Evolutionary conservation across 2,888 invertebrate species (phyloP), one percentile per base, ranked within the genome.

Genomic region (Sarcophaga variegata): DNA sequence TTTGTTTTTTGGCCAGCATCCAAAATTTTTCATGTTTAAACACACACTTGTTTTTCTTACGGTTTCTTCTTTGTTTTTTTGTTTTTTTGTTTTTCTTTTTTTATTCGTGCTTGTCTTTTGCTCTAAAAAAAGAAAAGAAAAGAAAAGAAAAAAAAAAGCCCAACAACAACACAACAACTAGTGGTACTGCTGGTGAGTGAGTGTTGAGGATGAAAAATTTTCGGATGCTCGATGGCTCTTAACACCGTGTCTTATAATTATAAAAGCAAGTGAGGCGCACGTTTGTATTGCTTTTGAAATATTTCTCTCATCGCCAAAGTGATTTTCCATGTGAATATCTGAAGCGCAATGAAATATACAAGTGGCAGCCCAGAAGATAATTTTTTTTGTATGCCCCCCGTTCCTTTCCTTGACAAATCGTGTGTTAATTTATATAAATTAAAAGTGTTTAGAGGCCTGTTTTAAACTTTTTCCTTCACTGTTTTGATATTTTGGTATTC

Each of bases 11-110:
- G 87, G 87, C 84, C 71, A 79, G 22, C 11, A 71, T 81, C 87
- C 87, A 87, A 85, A 22, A 76, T 82, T 87, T 47, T 82, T 81
- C 78, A 79, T 87, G 84, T 84, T 87, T 75, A 81, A 87, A 87
- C 84, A 84, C 76, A 84, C 69, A 76, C 76, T 80, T 71, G 66
- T 80, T 71, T 54, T 17, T 54, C 20, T 67, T 54, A 14, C 54
- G 12, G 12, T 54, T 54, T 14, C 17, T 49, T 14, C 4, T 37
- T 49, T 17, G 3, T 64, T 62, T 17, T 25, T 10, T 75, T 69
- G n/a, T n/a, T n/a, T n/a, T 0, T 2, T 37, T 37, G 3, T 59
- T 4, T 54, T 45, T 47, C n/a, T 72, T 54, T 25, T 59, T 62
- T 78, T 22, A 0, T 69, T 72, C 14, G 47, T 77, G 69, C 27